These are phyloP conservation scores for Holacanthella duospinosa DNA, from an alignment of 2,888 invertebrate species.

Conservation along the genomic window DNA sequence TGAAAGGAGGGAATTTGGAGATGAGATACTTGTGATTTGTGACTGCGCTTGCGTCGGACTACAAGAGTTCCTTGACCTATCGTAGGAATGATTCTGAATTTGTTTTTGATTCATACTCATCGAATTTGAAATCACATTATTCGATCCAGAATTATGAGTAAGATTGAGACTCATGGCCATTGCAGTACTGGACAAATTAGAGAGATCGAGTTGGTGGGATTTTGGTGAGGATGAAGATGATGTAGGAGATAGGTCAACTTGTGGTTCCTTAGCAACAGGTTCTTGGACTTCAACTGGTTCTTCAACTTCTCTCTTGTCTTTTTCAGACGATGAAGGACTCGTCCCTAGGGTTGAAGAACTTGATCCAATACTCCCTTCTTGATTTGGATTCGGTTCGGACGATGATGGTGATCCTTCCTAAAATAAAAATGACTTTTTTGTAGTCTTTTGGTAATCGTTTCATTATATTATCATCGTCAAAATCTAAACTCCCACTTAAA, in stretches of 20 bases:
- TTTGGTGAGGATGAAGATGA: background rate
- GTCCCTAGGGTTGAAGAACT: background rate
- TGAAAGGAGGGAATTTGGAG: background rate
- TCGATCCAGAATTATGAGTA: background rate
- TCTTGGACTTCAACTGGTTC: background rate
- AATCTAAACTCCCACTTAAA: too few relatives aligned
- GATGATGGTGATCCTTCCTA: background rate
- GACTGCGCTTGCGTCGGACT: background rate
- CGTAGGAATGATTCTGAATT: background rate
- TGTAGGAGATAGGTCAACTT: background rate
- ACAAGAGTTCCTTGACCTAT: background rate
- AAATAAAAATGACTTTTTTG: too few relatives aligned
- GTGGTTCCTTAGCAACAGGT: background rate
- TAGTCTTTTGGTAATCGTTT: too few relatives aligned
- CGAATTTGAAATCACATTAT: background rate
- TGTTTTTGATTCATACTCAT: background rate
- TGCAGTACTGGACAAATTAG: background rate
- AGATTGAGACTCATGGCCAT: conserved; percentile 11
- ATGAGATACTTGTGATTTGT: background rate
- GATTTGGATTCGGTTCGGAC: background rate
- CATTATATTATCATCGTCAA: too few relatives aligned
- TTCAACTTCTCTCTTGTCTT: background rate
- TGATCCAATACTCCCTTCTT: background rate
- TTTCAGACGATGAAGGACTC: background rate
- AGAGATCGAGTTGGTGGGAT: background rate